Base-by-base conservation (phyloP, 2,113 vertebrate species). In the Fulica atra region DNA sequence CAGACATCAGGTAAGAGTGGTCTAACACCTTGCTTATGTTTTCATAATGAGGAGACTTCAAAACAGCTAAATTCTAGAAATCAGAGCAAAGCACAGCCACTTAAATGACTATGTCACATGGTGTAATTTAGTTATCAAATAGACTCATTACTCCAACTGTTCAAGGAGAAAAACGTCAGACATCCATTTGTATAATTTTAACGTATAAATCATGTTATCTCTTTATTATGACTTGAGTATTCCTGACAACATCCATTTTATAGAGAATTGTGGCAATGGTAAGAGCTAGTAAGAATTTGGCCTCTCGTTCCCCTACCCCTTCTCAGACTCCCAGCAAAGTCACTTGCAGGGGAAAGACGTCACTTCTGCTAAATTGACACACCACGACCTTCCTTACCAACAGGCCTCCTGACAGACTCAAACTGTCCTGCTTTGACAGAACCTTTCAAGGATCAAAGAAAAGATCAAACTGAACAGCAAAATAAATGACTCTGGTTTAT, bases 391-490 rank as follows among this genome's bases (percentile, higher is more conserved):
- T 61, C 72, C 57, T n/a, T 61, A 78, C 60, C 84, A 93, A 15
- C 35, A 66, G 44, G 13, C 44, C 72, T 86, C 71, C 88, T 66
- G 56, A 86, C 59, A 64, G 70, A 94, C 28, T 78, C 89, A 36
- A 81, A 59, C 89, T 64, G 44, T 78, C 64, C 56, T 84, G 88
- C 48, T 86, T 56, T 86, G 79, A 91, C 3, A 0, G 60, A 83
- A 54, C 16, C 79, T 88, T 90, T 84, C 86, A 64, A 83, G 65
- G 82, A 90, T 90, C 79, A 92, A 90, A 93, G 56, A 69, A 90
- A 90, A 90, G 40, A 87, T 88, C 88, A 93, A 90, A 82, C 56
- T 44, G 9, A 48, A 91, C 86, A 38, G 23, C 35, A 36, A 69
- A 95, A 68, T 70, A 92, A 95, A 86, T 4, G 16, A 42, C 35